Percentiles rank a stretch among this genome's conserved stretches.
These are phyloP conservation scores for Portunus trituberculatus DNA, from an alignment of 1,140 invertebrate genomes.

Conservation along the genomic window DNA sequence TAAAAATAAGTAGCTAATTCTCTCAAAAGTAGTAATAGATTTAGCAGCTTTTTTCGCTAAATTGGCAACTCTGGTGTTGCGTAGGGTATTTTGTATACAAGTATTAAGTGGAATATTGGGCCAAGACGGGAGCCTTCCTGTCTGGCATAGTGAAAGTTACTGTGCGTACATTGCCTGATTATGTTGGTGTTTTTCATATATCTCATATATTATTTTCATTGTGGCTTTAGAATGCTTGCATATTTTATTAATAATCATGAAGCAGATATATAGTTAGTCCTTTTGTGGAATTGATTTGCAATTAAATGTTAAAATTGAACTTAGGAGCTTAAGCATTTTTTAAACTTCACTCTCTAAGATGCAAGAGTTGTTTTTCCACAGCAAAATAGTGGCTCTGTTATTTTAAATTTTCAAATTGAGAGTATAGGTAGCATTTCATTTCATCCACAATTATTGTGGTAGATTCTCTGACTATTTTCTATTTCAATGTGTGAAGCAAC, in stretches of 20 bases:
- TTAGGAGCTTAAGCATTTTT: background rate
- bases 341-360: background rate
- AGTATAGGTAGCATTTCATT: background rate
- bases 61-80: no score
- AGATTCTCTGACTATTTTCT: slow-evolving; percentile 51
- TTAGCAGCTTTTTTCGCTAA: no score
- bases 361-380: background rate
- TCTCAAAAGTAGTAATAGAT: no score
- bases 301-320: background rate
- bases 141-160: background rate
- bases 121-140: background rate
- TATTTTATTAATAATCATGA: background rate
- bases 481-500: slow-evolving; percentile 63
- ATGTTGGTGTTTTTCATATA: background rate
- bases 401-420: slow-evolving; percentile 36
- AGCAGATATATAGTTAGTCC: background rate
- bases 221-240: slow-evolving; percentile 21
- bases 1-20: no score
- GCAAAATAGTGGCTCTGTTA: background rate
- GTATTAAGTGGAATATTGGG: no score
- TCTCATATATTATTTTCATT: background rate
- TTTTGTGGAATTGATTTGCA: background rate
- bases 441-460: slow-evolving; percentile 35
- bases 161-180: slow-evolving; percentile 3
- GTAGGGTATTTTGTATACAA: no score